Evolutionary conservation across 2,113 vertebrate genomes (phyloP).

Genomic region (Antechinus stuartii): DNA sequence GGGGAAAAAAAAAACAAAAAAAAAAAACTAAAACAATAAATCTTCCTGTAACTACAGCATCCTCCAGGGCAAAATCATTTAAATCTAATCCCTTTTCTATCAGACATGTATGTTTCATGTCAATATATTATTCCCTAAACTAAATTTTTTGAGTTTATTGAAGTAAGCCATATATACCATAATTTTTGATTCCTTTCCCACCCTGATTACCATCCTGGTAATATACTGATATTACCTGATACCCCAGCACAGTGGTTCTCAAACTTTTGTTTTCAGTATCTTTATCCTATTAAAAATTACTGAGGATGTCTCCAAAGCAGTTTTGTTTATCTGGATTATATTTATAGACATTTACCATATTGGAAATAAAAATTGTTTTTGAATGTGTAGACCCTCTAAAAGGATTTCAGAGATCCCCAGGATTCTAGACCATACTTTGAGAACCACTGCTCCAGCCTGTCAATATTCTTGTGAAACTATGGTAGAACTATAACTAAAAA

Average conservation of each 20-base stretch:
- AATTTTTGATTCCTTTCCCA: background rate
- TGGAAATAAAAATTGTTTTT: too few species aligned
- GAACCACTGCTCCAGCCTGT: background rate
- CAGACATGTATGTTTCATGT: background rate
- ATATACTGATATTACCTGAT: background rate
- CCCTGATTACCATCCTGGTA: background rate
- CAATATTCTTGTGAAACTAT: background rate
- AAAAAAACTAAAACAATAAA: background rate
- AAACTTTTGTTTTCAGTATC: too few species aligned
- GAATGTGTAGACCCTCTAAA: too few species aligned
- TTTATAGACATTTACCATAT: too few species aligned
- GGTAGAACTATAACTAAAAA: background rate
- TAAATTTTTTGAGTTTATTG: background rate
- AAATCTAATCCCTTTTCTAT: background rate
- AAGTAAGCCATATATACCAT: background rate
- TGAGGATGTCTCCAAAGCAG: too few species aligned
- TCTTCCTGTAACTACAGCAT: background rate
- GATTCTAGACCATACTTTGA: too few species aligned
- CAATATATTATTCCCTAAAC: background rate
- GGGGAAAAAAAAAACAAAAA: too few species aligned
- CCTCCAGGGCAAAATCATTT: background rate
- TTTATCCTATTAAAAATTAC: too few species aligned
- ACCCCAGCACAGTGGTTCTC: background rate
- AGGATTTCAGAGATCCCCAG: too few species aligned
- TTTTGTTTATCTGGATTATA: too few species aligned